These are phyloP conservation scores for Callorhinus ursinus DNA, from an alignment of 2,113 vertebrate genomes.

Conservation along the genomic window DNA sequence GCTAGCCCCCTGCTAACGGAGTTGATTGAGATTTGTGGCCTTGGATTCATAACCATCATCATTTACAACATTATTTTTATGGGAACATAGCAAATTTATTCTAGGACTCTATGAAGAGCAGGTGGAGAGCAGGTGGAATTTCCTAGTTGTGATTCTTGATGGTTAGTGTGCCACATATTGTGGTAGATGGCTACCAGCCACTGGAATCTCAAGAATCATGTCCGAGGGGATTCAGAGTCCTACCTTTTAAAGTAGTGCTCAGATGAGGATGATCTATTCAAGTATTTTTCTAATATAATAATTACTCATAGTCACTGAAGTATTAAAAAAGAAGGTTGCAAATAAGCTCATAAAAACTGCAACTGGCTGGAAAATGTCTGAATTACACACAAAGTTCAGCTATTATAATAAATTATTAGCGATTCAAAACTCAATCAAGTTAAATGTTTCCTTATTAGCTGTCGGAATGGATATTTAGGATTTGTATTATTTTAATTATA, in stretches of 20 bases:
- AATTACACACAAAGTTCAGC: neutral
- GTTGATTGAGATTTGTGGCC: neutral
- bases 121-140: neutral
- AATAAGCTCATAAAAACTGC: neutral
- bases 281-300: neutral
- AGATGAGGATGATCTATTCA: neutral
- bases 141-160: neutral
- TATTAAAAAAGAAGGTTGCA: slow-evolving; percentile 26
- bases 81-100: neutral
- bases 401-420: neutral
- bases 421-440: slow-evolving; percentile 14
- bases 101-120: neutral
- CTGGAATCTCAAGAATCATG: neutral
- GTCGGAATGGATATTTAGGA: neutral
- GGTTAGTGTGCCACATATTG: neutral
- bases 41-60: neutral
- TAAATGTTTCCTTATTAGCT: slow-evolving; percentile 15
- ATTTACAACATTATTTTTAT: neutral
- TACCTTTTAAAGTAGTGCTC: neutral
- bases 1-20: neutral
- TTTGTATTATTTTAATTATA: neutral
- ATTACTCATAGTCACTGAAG: neutral
- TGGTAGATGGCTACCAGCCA: neutral
- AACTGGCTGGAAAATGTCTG: neutral
- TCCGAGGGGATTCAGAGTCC: neutral